Percentiles rank a stretch among this genome's conserved stretches.
These are phyloP conservation scores for Microhierax caerulescens DNA, from an alignment of 2,797 vertebrate genomes.

Conservation along the genomic window DNA sequence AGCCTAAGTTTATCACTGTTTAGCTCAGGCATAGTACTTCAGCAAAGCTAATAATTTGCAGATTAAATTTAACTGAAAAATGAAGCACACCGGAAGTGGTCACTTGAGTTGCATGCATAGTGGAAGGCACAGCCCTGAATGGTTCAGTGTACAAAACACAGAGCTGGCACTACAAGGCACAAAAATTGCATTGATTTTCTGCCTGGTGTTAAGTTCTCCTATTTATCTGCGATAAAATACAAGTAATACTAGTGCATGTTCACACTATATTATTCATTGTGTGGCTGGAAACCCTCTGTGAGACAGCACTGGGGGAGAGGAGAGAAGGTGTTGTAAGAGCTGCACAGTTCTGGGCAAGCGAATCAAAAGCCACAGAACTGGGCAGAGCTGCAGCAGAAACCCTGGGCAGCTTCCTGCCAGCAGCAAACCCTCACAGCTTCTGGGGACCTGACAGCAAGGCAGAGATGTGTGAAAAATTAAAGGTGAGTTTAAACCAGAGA, in stretches of 20 bases:
- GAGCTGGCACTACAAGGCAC: neutral
- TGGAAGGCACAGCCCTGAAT: neutral
- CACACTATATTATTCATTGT: neutral
- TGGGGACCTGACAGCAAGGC: fast-evolving
- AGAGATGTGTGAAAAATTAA: neutral
- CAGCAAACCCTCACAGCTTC: neutral
- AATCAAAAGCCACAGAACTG: neutral
- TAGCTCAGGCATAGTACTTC: neutral
- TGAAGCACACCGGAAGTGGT: neutral
- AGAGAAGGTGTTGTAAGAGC: fast-evolving
- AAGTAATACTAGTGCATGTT: neutral
- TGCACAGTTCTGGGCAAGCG: neutral
- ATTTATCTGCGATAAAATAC: neutral
- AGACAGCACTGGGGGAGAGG: fast-evolving
- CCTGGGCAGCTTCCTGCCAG: neutral
- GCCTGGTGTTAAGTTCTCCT: neutral
- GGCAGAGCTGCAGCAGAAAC: neutral
- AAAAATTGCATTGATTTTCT: neutral
- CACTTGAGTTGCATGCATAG: neutral
- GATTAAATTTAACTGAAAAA: neutral
- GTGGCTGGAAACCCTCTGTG: neutral
- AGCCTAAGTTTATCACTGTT: neutral
- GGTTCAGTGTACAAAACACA: neutral
- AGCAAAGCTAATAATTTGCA: neutral
- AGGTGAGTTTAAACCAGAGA: neutral